Conservation (phyloP, 30 jellyfish, hydroid and myxozoan species). For the Calvadosia cruxmelitensis region DNA sequence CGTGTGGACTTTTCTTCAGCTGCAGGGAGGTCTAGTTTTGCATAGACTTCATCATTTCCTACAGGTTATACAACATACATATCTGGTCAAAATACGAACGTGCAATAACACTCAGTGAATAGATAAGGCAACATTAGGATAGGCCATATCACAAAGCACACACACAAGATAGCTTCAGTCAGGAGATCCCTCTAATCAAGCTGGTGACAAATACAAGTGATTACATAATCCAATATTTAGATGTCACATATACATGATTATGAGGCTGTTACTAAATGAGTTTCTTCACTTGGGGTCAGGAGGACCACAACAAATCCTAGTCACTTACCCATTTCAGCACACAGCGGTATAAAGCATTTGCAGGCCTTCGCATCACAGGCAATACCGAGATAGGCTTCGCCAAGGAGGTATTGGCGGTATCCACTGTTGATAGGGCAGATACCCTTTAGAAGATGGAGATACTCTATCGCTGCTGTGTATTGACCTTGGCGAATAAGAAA, state of each 20-base stretch:
- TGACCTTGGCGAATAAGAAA: conserved; percentile 69
- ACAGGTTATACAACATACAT: no score
- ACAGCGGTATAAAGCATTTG: conserved; percentile 47
- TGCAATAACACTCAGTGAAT: no score
- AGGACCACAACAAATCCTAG: neutral
- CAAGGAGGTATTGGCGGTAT: conserved; percentile 51
- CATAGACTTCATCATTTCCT: conserved; percentile 3
- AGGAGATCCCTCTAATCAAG: no score
- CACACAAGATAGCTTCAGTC: conserved; percentile 1
- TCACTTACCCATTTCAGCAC: conserved; percentile 57
- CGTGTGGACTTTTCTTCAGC: conserved; percentile 11
- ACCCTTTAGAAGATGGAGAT: conserved; percentile 35
- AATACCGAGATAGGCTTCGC: conserved; percentile 62
- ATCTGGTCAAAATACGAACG: no score
- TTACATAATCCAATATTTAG: neutral
- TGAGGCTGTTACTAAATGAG: no score
- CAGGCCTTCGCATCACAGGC: conserved; percentile 64
- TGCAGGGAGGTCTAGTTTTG: conserved; percentile 12
- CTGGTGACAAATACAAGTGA: no score
- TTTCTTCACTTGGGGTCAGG: conserved; percentile 9
- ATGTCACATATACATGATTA: no score
- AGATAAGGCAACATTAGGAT: neutral
- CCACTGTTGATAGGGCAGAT: conserved; percentile 60
- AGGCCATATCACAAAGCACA: neutral
- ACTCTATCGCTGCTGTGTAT: conserved; percentile 35